Conservation (phyloP, 2,113 vertebrate genomes). For the Scartelaos histophorus region DNA sequence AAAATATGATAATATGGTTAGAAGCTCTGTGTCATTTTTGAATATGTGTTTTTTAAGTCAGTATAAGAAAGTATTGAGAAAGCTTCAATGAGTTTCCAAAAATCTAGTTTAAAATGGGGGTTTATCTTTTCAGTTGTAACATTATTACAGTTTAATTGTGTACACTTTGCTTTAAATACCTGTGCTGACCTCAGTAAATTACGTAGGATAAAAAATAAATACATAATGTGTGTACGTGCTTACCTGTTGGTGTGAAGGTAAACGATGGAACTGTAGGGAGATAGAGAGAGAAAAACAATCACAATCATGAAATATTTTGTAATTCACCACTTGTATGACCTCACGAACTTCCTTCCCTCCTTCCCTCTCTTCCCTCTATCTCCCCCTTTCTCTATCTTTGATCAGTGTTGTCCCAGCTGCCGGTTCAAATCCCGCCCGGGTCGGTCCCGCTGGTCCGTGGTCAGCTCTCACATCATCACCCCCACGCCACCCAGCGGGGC, state of each 20-base stretch:
- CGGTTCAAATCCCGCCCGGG: conserved; percentile 43
- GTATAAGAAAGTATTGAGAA: too few relatives aligned
- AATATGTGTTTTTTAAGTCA: too few relatives aligned
- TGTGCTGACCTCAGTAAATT: too few relatives aligned
- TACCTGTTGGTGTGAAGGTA: conserved; percentile 99
- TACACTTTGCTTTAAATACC: too few relatives aligned
- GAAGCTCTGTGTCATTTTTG: too few relatives aligned
- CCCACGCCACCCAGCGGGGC: conserved; percentile 42
- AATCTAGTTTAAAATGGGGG: too few relatives aligned
- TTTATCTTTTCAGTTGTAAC: too few relatives aligned
- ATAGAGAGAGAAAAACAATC: conserved; percentile 22
- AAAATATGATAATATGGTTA: too few relatives aligned
- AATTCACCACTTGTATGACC: neutral
- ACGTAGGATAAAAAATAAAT: neutral
- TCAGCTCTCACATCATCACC: conserved; percentile 49
- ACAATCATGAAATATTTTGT: neutral
- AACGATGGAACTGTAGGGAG: conserved; percentile 94
- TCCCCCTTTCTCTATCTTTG: conserved; percentile 24
- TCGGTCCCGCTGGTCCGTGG: conserved; percentile 46
- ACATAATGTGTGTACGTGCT: conserved; percentile 35
- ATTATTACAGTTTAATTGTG: too few relatives aligned
- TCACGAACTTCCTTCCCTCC: neutral
- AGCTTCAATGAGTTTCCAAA: too few relatives aligned
- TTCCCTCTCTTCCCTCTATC: conserved; percentile 11
- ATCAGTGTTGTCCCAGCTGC: conserved; percentile 53